Percentiles rank a stretch among this genome's conserved stretches.
Conservation (phyloP, 2,888 invertebrate species). For the Podotricha telesiphe region DNA sequence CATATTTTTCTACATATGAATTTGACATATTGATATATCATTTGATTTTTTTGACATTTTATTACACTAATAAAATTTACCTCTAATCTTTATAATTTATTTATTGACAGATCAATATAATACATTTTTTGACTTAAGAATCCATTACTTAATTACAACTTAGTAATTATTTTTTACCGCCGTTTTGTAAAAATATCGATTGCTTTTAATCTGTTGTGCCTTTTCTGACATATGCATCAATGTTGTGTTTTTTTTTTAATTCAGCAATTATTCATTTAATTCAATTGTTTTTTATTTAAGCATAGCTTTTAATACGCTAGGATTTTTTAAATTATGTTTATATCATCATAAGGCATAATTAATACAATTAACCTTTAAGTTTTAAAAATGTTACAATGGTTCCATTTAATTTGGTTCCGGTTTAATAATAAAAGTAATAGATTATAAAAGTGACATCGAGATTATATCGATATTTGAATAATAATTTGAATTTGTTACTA, state of each 20-base stretch:
- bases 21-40: too few species aligned
- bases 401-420: too few species aligned
- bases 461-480: background rate
- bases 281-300: too few species aligned
- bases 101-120: background rate
- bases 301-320: too few species aligned
- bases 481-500: constrained; percentile 51
- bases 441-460: background rate
- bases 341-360: background rate
- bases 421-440: background rate
- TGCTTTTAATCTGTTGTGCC: too few species aligned
- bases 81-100: constrained; percentile 8
- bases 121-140: constrained; percentile 1
- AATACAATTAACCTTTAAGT: background rate
- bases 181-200: background rate
- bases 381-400: background rate
- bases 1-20: too few species aligned
- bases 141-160: constrained; percentile 7
- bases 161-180: background rate
- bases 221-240: too few species aligned
- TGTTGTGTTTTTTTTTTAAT: too few species aligned
- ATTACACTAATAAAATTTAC: background rate
- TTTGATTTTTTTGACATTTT: too few species aligned
- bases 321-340: background rate
- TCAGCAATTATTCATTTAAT: too few species aligned